These are phyloP conservation scores for Campoletis raptor DNA, from an alignment of 2,888 invertebrate genomes.

Conservation along the genomic window DNA sequence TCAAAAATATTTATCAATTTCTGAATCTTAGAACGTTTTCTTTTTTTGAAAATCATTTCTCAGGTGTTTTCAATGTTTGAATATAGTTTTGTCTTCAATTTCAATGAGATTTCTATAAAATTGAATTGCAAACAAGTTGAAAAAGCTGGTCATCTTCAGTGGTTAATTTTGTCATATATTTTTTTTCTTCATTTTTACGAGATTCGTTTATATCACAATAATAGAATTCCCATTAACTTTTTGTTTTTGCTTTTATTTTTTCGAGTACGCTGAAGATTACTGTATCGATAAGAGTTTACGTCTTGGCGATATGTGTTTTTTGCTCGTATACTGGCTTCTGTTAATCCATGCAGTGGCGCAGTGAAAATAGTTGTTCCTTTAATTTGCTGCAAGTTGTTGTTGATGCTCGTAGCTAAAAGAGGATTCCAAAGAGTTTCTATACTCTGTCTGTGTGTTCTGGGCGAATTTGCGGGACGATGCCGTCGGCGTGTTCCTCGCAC, in stretches of 20 bases:
- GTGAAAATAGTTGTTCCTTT: slow-evolving; percentile 47
- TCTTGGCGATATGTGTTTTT: background rate
- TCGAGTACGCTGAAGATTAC: background rate
- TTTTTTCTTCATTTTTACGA: background rate
- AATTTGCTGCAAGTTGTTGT: slow-evolving; percentile 35
- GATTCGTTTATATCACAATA: background rate
- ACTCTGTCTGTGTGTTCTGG: background rate
- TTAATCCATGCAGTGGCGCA: background rate
- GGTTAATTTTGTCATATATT: background rate
- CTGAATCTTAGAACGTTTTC: background rate
- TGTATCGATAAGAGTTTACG: background rate
- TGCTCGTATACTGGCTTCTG: slow-evolving; percentile 30
- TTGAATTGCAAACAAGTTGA: background rate
- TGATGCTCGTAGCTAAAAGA: slow-evolving; percentile 33
- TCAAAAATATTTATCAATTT: background rate
- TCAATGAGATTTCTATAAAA: background rate
- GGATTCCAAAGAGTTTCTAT: slow-evolving; percentile 11
- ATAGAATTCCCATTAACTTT: background rate
- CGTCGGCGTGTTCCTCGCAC: slow-evolving; percentile 31
- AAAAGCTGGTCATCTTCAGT: background rate
- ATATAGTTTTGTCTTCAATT: background rate
- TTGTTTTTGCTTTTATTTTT: background rate
- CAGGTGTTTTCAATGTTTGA: background rate
- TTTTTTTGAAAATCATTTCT: background rate
- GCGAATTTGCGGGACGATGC: slow-evolving; percentile 37